phyloP scores from a whole-genome alignment of 2,113 vertebrate species.

The Garra rufa region DNA sequence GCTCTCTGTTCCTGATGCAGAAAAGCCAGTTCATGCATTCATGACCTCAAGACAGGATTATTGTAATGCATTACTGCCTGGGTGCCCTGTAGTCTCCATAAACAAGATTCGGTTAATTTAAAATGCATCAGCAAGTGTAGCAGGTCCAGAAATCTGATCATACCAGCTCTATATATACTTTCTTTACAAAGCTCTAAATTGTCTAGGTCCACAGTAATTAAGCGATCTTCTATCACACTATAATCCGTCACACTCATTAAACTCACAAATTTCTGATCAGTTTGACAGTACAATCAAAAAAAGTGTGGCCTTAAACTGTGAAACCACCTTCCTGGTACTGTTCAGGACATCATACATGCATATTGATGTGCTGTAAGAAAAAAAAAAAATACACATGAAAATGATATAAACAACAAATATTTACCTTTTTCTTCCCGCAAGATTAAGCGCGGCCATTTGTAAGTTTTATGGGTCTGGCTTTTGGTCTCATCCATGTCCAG shows the following conservation, averaged over 20 bases:
- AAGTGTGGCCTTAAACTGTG: not conserved
- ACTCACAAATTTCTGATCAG: not conserved
- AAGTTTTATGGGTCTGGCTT: too few relatives aligned
- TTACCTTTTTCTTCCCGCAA: too few relatives aligned
- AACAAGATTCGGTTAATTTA: not conserved
- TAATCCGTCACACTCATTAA: not conserved
- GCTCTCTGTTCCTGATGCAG: not conserved
- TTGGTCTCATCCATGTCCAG: too few relatives aligned
- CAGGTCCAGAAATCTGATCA: not conserved
- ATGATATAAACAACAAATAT: too few relatives aligned
- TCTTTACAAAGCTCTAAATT: not conserved
- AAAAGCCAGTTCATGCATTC: conserved; percentile 10
- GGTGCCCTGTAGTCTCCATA: not conserved
- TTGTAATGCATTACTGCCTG: conserved; percentile 1
- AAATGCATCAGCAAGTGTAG: not conserved
- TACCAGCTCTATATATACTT: not conserved
- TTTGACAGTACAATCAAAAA: not conserved
- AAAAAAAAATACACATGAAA: too few relatives aligned
- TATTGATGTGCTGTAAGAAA: not conserved
- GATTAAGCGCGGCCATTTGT: too few relatives aligned
- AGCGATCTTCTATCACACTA: too few relatives aligned
- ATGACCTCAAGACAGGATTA: not conserved
- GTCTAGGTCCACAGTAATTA: not conserved
- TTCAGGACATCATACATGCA: not conserved
- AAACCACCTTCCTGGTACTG: not conserved